These are phyloP conservation scores for Microcebus jonahi DNA, from an alignment of 2,113 vertebrate genomes.

Conservation along the genomic window DNA sequence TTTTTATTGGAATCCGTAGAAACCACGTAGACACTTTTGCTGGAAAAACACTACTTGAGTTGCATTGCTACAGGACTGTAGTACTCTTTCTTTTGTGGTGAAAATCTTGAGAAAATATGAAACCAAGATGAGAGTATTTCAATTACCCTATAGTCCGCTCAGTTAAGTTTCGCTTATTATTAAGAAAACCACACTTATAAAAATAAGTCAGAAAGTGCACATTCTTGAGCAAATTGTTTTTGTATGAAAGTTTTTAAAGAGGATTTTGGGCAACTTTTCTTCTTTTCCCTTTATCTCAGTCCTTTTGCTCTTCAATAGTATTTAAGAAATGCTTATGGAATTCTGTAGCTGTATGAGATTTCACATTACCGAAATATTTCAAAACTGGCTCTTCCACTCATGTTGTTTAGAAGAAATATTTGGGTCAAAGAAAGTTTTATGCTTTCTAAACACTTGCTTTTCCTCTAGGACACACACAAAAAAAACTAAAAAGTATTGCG, in stretches of 20 bases:
- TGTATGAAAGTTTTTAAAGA: background rate
- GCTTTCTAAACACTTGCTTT: background rate
- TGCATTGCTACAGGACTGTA: fast-evolving
- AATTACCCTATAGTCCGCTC: background rate
- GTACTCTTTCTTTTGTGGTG: background rate
- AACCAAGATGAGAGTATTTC: background rate
- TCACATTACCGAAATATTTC: background rate
- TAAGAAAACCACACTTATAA: background rate
- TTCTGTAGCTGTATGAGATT: background rate
- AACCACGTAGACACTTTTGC: background rate
- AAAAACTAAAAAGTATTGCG: background rate
- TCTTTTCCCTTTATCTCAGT: background rate
- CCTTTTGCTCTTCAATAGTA: no score
- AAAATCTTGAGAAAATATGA: background rate
- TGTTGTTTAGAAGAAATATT: background rate
- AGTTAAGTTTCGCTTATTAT: background rate
- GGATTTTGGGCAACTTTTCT: background rate
- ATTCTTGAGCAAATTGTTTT: background rate
- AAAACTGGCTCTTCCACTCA: background rate
- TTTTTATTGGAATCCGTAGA: background rate
- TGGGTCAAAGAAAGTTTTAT: background rate
- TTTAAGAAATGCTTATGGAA: background rate
- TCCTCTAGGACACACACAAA: background rate
- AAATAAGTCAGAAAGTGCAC: background rate
- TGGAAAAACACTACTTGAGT: background rate